These are phyloP conservation scores for Drosophila kanekoi DNA, from an alignment of 2,888 invertebrate genomes.

Conservation along the genomic window DNA sequence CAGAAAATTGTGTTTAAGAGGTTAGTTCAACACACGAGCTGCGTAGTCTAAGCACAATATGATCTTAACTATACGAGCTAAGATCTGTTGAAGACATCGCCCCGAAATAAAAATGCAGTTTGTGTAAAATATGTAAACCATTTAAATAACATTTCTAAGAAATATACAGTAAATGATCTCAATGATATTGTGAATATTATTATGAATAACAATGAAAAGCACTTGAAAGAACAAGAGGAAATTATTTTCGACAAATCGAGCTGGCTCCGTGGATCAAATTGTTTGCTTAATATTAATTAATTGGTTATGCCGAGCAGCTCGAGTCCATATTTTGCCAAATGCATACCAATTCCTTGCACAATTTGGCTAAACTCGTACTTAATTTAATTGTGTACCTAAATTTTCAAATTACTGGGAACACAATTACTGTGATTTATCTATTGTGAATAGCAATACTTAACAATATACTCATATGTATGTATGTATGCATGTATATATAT, in stretches of 20 bases:
- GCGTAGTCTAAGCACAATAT: no score
- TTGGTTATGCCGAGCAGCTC: conserved; percentile 22
- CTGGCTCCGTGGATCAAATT: conserved; percentile 17
- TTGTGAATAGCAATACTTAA: conserved; percentile 46
- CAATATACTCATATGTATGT: conserved; percentile 32
- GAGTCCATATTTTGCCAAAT: conserved; percentile 32
- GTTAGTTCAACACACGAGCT: no score
- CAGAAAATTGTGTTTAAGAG: no score
- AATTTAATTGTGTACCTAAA: conserved; percentile 26
- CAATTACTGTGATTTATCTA: conserved; percentile 47
- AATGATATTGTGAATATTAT: conserved; percentile 35
- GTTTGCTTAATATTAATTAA: conserved; percentile 14
- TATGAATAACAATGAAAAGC: conserved; percentile 40
- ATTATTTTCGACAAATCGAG: conserved; percentile 25
- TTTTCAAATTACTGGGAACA: conserved; percentile 37
- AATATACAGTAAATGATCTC: conserved; percentile 56
- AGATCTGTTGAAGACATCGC: background rate
- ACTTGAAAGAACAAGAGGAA: conserved; percentile 37
- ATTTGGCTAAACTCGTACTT: conserved; percentile 44
- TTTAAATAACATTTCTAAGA: conserved; percentile 61
- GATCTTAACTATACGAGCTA: background rate
- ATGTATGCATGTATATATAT: conserved; percentile 13
- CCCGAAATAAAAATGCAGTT: conserved; percentile 16
- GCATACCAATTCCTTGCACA: conserved; percentile 50
- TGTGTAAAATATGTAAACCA: conserved; percentile 58